These are phyloP conservation scores for Ditula angustiorana DNA, from an alignment of 2,888 invertebrate species.

Conservation along the genomic window DNA sequence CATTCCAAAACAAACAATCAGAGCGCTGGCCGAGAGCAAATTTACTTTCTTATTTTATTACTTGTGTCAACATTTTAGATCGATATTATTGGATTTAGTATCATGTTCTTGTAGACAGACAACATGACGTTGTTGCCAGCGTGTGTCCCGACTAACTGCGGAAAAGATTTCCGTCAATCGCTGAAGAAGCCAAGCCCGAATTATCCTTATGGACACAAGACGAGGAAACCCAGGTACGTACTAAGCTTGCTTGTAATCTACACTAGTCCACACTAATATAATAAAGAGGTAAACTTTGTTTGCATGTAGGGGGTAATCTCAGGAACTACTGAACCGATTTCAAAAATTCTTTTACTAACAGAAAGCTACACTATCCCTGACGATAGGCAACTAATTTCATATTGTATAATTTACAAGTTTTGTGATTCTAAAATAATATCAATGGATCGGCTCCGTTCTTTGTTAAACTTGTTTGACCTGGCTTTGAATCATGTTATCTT, in stretches of 20 bases:
- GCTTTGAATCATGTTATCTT: no score
- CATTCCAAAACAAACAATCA: slow-evolving; percentile 86
- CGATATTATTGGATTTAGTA: slow-evolving; percentile 77
- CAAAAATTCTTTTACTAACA: no score
- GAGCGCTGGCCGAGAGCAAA: slow-evolving; percentile 76
- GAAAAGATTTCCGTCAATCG: slow-evolving; percentile 84
- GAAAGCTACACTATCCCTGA: no score
- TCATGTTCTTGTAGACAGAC: slow-evolving; percentile 61
- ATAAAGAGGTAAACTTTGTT: no score
- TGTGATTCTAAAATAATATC: no score
- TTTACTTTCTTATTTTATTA: slow-evolving; percentile 85
- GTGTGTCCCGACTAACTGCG: slow-evolving; percentile 71
- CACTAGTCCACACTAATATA: no score
- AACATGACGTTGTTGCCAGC: slow-evolving; percentile 72
- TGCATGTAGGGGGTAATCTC: no score
- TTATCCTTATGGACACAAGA: slow-evolving; percentile 72
- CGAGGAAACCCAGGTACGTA: slow-evolving; percentile 72
- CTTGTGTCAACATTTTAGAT: slow-evolving; percentile 83
- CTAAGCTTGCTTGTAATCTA: neutral
- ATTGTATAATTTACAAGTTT: no score
- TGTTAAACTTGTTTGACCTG: no score
- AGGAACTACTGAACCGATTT: no score
- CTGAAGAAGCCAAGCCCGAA: slow-evolving; percentile 85
- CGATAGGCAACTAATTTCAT: no score
- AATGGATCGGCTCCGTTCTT: no score